Evolutionary conservation across 2,113 vertebrate species (phyloP), one percentile per base, ranked within the genome.

Genomic region (Macquaria ambigua): DNA sequence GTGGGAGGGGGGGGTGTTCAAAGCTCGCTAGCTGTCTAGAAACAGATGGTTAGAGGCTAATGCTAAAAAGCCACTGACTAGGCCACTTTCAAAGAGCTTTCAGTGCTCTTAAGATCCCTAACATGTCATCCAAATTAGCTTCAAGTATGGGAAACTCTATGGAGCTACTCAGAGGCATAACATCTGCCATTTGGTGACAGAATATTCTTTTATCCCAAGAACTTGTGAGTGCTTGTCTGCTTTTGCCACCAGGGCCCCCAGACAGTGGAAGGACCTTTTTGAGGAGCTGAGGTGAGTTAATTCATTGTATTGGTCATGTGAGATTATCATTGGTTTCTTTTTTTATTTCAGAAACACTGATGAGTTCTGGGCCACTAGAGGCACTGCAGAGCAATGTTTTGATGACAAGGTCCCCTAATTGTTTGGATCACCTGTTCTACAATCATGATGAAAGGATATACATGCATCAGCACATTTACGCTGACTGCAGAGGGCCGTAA

Each of bases 11-110:
- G 67, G 70, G 28, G 56, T 18, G 21, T 71, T 74, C 63, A 80
- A 82, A 81, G 81, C 69, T 58, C 37, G 41, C 81, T 34, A 39
- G 85, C 86, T 67, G 46, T 84, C 68, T 64, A 63, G 85, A 92
- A 87, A 83, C 89, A 93, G 89, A 93, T 94, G 89, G 87, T 66
- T 83, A 41, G 56, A 80, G 62, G 91, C 87, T 87, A 83, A 69
- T 72, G 88, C 83, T 89, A 87, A 87, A 74, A 88, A 81, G 80
- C 74, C 72, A 83, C 14, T 23, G 81, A 84, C 75, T 41, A 77
- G 85, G 74, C 59, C 84, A 85, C 77, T 83, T 88, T 82, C 79
- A 89, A 83, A 88, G 74, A 63, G 64, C 82, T 74, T 71, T 55
- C 70, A 77, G 20, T 15, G 61, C 75, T 87, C 88, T 59, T 66